A percentile compares a stretch with the other conserved stretches of the same genome.
These are phyloP conservation scores for Odontothrips loti DNA, from an alignment of 2,888 invertebrate species.

Conservation along the genomic window DNA sequence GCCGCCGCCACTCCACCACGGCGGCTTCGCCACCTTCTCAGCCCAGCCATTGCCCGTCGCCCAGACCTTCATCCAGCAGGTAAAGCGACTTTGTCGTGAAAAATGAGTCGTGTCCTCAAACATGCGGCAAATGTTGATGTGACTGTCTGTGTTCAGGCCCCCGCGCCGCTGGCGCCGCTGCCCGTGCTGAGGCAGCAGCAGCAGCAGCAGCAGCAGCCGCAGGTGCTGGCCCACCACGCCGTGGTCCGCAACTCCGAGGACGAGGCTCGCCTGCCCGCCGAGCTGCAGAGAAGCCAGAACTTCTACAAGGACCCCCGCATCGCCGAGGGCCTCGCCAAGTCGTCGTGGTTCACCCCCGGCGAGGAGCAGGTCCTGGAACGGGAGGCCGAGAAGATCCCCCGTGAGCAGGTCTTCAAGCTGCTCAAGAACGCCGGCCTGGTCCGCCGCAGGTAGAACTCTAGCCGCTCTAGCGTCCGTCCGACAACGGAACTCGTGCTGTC, in stretches of 20 bases:
- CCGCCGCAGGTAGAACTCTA: constrained; percentile 34
- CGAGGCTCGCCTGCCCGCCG: constrained; percentile 67
- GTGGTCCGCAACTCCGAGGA: constrained; percentile 66
- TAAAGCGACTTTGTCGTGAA: neutral
- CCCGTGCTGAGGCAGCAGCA: constrained; percentile 28
- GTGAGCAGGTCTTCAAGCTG: constrained; percentile 68
- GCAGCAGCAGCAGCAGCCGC: constrained; percentile 29
- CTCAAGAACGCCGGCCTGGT: constrained; percentile 68
- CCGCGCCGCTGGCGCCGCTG: constrained; percentile 24
- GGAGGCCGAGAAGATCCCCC: constrained; percentile 75
- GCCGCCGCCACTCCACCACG: constrained; percentile 35
- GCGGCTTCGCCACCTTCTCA: neutral
- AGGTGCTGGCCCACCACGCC: constrained; percentile 58
- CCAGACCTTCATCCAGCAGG: constrained; percentile 28
- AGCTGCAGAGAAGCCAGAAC: constrained; percentile 55
- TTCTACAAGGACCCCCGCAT: constrained; percentile 75
- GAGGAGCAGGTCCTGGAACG: constrained; percentile 60
- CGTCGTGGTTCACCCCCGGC: constrained; percentile 58
- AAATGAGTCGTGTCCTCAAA: no score
- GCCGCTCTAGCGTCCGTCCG: neutral
- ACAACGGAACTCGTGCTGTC: neutral
- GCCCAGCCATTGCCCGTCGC: constrained; percentile 17
- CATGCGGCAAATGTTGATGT: no score
- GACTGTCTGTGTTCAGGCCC: no score
- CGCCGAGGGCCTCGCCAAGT: constrained; percentile 68